Conservation (phyloP, 2,888 invertebrate species). For the Parelbella ahira region DNA sequence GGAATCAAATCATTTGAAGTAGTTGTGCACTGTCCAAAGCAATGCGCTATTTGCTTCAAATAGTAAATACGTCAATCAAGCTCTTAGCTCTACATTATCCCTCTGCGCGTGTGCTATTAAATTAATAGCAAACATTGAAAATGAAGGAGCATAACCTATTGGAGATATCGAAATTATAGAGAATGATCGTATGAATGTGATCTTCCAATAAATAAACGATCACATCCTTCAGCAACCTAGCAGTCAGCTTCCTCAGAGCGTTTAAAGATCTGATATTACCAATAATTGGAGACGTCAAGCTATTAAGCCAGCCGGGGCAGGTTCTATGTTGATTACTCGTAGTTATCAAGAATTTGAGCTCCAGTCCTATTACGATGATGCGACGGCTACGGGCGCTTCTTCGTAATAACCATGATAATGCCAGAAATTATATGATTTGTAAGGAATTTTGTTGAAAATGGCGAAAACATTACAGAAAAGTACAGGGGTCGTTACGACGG, state of each 20-base stretch:
- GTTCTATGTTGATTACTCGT: slow-evolving; percentile 76
- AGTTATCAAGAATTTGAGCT: slow-evolving; percentile 77
- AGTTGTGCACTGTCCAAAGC: too few relatives aligned
- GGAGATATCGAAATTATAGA: slow-evolving; percentile 13
- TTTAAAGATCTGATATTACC: slow-evolving; percentile 75
- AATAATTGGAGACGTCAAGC: slow-evolving; percentile 72
- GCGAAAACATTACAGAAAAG: slow-evolving; percentile 81
- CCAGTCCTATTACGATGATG: slow-evolving; percentile 67
- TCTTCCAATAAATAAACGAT: slow-evolving; percentile 45
- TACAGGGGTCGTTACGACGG: slow-evolving; percentile 73
- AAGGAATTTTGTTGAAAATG: slow-evolving; percentile 80
- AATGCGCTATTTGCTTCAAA: too few relatives aligned
- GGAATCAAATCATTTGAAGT: too few relatives aligned
- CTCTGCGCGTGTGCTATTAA: too few relatives aligned
- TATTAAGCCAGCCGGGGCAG: slow-evolving; percentile 68
- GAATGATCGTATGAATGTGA: slow-evolving; percentile 16
- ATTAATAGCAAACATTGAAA: slow-evolving; percentile 4
- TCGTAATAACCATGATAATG: slow-evolving; percentile 79
- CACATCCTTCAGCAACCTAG: slow-evolving; percentile 42
- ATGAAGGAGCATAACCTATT: not conserved
- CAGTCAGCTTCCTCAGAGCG: slow-evolving; percentile 72
- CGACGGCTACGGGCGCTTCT: slow-evolving; percentile 69
- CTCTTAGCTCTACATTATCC: not conserved
- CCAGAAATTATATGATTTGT: slow-evolving; percentile 79
- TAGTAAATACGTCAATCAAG: too few relatives aligned